Evolutionary conservation across 2,888 invertebrate species (phyloP), one percentile per base, ranked within the genome.

Genomic region (Anticlea derivata): DNA sequence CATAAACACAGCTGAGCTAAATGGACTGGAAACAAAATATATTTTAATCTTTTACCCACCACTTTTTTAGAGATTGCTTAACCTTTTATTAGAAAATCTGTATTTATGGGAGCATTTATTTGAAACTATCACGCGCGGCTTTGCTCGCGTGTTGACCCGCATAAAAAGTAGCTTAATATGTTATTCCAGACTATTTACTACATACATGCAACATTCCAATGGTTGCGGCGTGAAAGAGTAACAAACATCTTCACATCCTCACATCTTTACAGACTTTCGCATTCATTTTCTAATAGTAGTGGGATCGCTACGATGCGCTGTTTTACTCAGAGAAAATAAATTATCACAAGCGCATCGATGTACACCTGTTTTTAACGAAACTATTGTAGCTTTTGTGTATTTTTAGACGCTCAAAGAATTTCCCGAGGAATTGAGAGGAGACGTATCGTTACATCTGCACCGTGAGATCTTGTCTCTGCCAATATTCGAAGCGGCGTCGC

Each of bases 361-460:
- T 30, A 22, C 35, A 50, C 47, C 38, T 50, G 37, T 47, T 41
- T 44, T 41, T 50, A 54, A n/a, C 35, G 22, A 33, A 44, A 46
- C 35, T 45, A 30, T 48, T 55, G 49, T 43, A 45, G 31, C 33
- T 54, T 41, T 62, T 60, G 51, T 59, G 60, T 73, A 61, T 68
- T 87, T 89, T 57, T 91, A 98, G 98, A 97, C 97, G 38, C 89
- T 98, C 61, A 96, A 96, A 86, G 98, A 98, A 88, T 98, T 98
- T 88, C 98, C 98, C 0, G 98, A 98, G 80, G 98, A 98, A 83
- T 91, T 99, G 48, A 92, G 98, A 53, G 98, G 98, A 10, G 98
- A 98, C 77, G 97, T 99, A 30, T 97, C 97, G 44, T 95, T 98
- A 94, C 98, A 99, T 87, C 92, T 99, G 66, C 97, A 98, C 85